Evolutionary conservation across 2,888 invertebrate species (phyloP).

Genomic region (Drosophila fungiperda): DNA sequence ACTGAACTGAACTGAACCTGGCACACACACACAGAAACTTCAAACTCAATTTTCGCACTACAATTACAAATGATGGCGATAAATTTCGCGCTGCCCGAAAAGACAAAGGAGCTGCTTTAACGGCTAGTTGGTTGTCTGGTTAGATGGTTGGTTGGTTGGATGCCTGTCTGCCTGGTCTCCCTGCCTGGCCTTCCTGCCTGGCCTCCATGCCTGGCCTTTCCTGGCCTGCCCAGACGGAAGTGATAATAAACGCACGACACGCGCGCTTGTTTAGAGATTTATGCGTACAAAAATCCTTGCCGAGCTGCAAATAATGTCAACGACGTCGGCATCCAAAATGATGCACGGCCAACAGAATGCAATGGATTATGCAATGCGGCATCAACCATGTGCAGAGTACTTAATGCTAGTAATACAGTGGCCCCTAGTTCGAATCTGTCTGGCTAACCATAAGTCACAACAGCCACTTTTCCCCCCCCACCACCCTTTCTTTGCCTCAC

Average conservation of each 20-base stretch:
- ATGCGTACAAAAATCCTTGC: slow-evolving; percentile 70
- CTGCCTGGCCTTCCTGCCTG: background rate
- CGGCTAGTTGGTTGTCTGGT: slow-evolving; percentile 35
- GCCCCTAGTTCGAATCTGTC: slow-evolving; percentile 38
- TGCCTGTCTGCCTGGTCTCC: background rate
- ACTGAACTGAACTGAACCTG: slow-evolving; percentile 10
- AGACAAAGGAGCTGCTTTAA: slow-evolving; percentile 68
- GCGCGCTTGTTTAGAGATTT: slow-evolving; percentile 79
- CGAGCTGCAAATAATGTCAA: slow-evolving; percentile 75
- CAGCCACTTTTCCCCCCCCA: background rate
- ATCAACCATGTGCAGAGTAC: slow-evolving; percentile 38
- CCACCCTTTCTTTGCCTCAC: background rate
- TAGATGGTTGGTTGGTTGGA: slow-evolving; percentile 27
- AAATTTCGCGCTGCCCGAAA: slow-evolving; percentile 69
- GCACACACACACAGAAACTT: slow-evolving; percentile 57
- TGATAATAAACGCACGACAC: slow-evolving; percentile 80
- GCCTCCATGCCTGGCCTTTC: slow-evolving; percentile 3
- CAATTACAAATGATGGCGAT: slow-evolving; percentile 83
- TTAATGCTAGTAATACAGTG: slow-evolving; percentile 50
- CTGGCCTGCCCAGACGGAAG: slow-evolving; percentile 60
- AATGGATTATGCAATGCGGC: slow-evolving; percentile 76
- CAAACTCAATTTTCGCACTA: slow-evolving; percentile 79
- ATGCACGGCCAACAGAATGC: slow-evolving; percentile 62
- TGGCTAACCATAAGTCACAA: slow-evolving; percentile 74
- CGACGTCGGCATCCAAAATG: slow-evolving; percentile 66